Conservation (phyloP, 2,888 invertebrate genomes). For the Platycheirus albimanus region DNA sequence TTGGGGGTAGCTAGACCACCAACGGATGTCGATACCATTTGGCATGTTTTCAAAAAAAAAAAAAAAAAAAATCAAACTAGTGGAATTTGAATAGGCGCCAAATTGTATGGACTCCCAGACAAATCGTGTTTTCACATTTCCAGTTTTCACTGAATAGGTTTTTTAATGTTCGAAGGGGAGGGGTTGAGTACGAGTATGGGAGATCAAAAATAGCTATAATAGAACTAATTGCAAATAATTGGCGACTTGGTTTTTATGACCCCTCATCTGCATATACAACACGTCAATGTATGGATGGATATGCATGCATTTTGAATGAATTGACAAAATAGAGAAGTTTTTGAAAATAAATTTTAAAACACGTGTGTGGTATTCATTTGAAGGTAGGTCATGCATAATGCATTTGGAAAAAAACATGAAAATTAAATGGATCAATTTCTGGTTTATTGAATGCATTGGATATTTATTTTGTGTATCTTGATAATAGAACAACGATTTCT, state of each 20-base stretch:
- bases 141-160: conserved; percentile 12
- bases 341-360: background rate
- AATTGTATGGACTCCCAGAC: conserved; percentile 51
- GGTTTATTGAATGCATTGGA: conserved; percentile 57
- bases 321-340: conserved; percentile 1
- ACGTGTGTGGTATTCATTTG: conserved; percentile 36
- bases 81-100: conserved; percentile 60
- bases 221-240: conserved; percentile 73
- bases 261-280: conserved; percentile 55
- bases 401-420: conserved; percentile 49
- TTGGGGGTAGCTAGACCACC: conserved; percentile 10
- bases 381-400: conserved; percentile 55
- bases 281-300: too few species aligned
- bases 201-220: conserved; percentile 46
- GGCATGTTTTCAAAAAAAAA: conserved; percentile 48
- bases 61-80: background rate
- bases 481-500: background rate
- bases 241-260: conserved; percentile 60
- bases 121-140: conserved; percentile 27
- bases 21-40: conserved; percentile 43
- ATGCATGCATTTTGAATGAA: conserved; percentile 44
- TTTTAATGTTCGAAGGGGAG: background rate
- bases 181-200: background rate
- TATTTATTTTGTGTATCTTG: background rate
- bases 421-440: conserved; percentile 68